A percentile compares a stretch with the other conserved stretches of the same genome.
phyloP scores from a whole-genome alignment of 2,113 vertebrate species.

The Microtus ochrogaster region DNA sequence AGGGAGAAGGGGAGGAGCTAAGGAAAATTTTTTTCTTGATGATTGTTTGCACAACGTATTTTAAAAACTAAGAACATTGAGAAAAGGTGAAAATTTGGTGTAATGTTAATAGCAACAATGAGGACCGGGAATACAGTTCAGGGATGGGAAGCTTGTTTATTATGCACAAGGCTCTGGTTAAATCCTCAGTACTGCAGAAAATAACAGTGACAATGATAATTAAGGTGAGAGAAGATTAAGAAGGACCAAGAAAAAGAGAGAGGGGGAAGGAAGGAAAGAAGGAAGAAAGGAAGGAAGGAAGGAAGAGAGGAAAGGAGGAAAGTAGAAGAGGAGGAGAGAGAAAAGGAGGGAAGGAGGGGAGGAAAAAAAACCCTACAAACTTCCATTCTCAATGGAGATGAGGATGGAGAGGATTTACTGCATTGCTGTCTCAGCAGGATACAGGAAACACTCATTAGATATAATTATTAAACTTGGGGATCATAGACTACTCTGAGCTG shows the following conservation, averaged over 20 bases:
- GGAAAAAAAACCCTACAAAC: not conserved
- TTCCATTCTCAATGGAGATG: not conserved
- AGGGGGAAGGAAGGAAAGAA: fast-evolving
- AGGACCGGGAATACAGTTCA: not conserved
- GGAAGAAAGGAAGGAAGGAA: fast-evolving
- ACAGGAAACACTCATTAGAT: not conserved
- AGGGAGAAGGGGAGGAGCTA: fast-evolving
- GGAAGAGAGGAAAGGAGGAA: fast-evolving
- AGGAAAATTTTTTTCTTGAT: not conserved
- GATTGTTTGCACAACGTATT: not conserved
- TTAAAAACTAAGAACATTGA: not conserved
- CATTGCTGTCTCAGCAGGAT: not conserved
- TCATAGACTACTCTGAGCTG: not conserved
- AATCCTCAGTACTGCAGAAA: not conserved
- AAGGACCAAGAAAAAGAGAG: not conserved
- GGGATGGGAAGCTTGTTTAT: not conserved
- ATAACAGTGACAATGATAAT: not conserved
- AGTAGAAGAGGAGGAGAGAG: too few relatives aligned
- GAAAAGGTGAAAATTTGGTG: not conserved
- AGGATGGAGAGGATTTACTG: not conserved
- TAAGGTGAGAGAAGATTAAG: too few relatives aligned
- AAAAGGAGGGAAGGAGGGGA: too few relatives aligned
- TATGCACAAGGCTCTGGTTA: not conserved
- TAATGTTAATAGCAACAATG: not conserved
- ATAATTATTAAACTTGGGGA: not conserved